phyloP scores from a whole-genome alignment of 2,113 vertebrate species.

The Gymnarchus niloticus region DNA sequence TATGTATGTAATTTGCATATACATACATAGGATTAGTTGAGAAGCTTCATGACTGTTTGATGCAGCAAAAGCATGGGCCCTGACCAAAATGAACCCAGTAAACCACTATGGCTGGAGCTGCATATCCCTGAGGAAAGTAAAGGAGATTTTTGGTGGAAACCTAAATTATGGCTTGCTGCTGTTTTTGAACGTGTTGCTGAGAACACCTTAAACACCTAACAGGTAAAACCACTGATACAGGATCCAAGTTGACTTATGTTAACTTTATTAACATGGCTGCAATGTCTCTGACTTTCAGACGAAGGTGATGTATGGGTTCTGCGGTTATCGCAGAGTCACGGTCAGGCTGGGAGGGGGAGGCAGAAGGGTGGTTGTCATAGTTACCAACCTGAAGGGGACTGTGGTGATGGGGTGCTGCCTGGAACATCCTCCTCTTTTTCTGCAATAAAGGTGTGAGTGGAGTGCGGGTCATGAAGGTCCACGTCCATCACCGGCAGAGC shows the following conservation, averaged over 20 bases:
- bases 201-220: neutral
- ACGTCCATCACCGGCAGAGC: slow-evolving; percentile 45
- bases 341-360: neutral
- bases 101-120: neutral
- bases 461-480: slow-evolving; percentile 55
- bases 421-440: slow-evolving; percentile 59
- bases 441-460: slow-evolving; percentile 65
- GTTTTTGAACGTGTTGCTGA: neutral
- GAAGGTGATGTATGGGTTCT: neutral
- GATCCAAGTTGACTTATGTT: neutral
- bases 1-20: slow-evolving; percentile 39
- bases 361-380: slow-evolving; percentile 22
- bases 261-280: neutral
- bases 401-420: slow-evolving; percentile 52
- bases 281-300: neutral
- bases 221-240: neutral
- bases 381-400: slow-evolving; percentile 65
- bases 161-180: neutral
- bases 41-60: neutral
- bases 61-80: slow-evolving; percentile 18
- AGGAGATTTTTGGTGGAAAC: neutral
- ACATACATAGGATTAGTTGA: slow-evolving; percentile 37
- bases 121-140: neutral
- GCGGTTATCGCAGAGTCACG: neutral
- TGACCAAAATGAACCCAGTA: neutral